These are phyloP conservation scores for Mythimna albipuncta DNA, from an alignment of 2,888 invertebrate species.

Conservation along the genomic window DNA sequence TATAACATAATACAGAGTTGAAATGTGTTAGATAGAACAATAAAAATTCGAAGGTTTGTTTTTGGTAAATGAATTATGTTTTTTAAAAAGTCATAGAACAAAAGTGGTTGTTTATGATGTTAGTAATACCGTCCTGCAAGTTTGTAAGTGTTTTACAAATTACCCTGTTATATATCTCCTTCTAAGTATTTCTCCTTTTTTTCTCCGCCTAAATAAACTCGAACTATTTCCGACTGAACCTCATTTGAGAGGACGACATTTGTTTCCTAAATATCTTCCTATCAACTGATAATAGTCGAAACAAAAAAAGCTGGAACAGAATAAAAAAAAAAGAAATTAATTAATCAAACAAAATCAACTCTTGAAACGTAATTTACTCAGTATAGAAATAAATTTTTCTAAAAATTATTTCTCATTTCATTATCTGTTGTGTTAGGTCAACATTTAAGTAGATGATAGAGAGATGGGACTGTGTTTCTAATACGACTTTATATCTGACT, in stretches of 20 bases:
- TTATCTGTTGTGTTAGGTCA: slow-evolving; percentile 46
- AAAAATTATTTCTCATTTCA: slow-evolving; percentile 52
- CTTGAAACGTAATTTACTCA: slow-evolving; percentile 43
- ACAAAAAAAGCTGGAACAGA: slow-evolving; percentile 69
- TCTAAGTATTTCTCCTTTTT: slow-evolving; percentile 22
- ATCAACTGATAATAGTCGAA: slow-evolving; percentile 48
- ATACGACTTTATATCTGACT: slow-evolving; percentile 26
- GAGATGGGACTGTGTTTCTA: slow-evolving; percentile 18
- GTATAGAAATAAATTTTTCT: slow-evolving; percentile 41
- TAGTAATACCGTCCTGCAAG: too few relatives aligned
- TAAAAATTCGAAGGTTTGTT: too few relatives aligned
- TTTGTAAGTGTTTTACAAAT: too few relatives aligned
- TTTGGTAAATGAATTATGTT: too few relatives aligned
- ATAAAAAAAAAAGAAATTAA: slow-evolving; percentile 62
- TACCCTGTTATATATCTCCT: slow-evolving; percentile 14
- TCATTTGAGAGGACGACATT: slow-evolving; percentile 49
- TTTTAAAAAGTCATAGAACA: too few relatives aligned
- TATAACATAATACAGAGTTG: too few relatives aligned
- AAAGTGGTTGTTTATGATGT: too few relatives aligned
- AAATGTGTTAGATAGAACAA: too few relatives aligned
- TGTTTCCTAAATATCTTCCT: slow-evolving; percentile 26
- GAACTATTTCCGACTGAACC: slow-evolving; percentile 47
- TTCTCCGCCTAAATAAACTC: slow-evolving; percentile 33
- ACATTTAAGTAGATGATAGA: slow-evolving; percentile 39
- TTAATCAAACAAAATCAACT: slow-evolving; percentile 52